Percentiles rank a stretch among this genome's conserved stretches.
Evolutionary conservation across 2,797 vertebrate species (phyloP).

Genomic region (Clamator glandarius): DNA sequence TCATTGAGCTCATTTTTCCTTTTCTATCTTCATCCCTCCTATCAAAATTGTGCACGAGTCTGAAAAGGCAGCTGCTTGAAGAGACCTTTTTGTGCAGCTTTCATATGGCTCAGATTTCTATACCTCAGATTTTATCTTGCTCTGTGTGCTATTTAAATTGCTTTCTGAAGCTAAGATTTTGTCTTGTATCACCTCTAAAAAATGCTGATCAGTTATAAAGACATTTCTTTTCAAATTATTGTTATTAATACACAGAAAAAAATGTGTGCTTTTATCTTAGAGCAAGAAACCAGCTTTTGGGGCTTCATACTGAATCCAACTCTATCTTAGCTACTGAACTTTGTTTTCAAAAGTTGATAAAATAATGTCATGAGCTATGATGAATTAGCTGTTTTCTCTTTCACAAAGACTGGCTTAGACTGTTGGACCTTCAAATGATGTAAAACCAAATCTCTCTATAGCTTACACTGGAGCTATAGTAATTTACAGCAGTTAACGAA

Average conservation of each 20-base stretch:
- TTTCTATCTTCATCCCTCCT: neutral
- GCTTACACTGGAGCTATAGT: neutral
- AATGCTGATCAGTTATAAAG: neutral
- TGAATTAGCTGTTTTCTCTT: neutral
- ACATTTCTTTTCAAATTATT: neutral
- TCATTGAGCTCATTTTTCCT: neutral
- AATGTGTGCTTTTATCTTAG: neutral
- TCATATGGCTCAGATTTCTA: neutral
- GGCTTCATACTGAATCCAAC: neutral
- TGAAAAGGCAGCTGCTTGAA: neutral
- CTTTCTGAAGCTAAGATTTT: neutral
- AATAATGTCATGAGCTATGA: neutral
- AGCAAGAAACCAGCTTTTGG: neutral
- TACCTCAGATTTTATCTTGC: neutral
- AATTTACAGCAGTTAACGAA: neutral
- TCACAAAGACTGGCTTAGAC: neutral
- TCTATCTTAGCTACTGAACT: neutral
- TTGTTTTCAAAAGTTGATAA: neutral
- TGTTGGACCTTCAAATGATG: neutral
- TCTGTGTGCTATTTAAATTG: neutral
- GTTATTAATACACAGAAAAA: neutral
- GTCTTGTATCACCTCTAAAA: neutral
- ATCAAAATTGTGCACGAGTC: neutral
- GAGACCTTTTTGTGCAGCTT: neutral
- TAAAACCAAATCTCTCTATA: neutral